phyloP scores from a whole-genome alignment of 1,140 invertebrate genomes.

The Nasonia vitripennis region DNA sequence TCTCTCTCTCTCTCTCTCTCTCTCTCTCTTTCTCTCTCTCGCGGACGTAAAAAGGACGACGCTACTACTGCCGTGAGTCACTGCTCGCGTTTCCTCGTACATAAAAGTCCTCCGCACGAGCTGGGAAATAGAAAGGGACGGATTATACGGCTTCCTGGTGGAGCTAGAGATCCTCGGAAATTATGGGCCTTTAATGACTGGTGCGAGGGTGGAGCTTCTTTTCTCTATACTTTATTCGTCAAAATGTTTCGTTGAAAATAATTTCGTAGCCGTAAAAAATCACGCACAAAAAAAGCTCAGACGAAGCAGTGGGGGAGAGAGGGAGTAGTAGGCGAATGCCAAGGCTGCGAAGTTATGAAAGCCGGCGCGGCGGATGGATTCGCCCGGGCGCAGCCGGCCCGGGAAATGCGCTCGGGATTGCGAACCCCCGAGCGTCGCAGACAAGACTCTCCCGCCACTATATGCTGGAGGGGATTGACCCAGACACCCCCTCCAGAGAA shows the following conservation, averaged over 20 bases:
- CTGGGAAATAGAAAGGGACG: constrained; percentile 23
- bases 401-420: constrained; percentile 73
- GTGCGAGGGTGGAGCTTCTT: background rate
- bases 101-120: background rate
- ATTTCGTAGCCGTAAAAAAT: no score
- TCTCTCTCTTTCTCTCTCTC: background rate
- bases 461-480: constrained; percentile 73
- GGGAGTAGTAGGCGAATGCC: background rate
- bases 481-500: constrained; percentile 73
- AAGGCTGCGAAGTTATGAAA: constrained; percentile 27
- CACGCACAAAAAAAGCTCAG: no score
- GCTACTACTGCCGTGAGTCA: background rate
- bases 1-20: background rate
- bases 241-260: no score
- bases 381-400: constrained; percentile 63
- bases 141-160: constrained; percentile 34
- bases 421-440: constrained; percentile 55
- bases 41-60: background rate
- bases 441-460: constrained; percentile 53
- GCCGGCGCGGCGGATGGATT: constrained; percentile 21
- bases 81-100: constrained; percentile 14
- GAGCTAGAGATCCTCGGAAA: background rate
- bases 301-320: background rate
- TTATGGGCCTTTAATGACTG: constrained; percentile 7
- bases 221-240: background rate